Evolutionary conservation across 2,888 invertebrate species (phyloP), one percentile per base, ranked within the genome.

Genomic region (Ormyrus thymus): DNA sequence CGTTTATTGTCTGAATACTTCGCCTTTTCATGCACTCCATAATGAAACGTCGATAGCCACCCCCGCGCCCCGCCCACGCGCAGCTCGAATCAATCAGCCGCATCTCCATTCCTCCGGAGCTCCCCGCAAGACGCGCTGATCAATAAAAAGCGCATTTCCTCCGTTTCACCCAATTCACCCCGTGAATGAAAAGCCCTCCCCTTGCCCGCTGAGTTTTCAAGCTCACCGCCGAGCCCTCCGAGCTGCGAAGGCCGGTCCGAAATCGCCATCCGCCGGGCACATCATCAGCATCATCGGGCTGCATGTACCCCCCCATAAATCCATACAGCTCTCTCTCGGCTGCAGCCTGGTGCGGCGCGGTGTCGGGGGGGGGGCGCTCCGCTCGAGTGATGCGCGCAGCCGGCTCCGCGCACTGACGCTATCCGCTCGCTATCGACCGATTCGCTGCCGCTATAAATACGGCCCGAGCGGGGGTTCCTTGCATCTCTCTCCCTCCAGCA

Each of bases 361-460:
- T 46, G 46, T 46, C 0, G 15, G 45, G 51, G 10, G 48, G 78
- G 51, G 46, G 7, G 68, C 51, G 73, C 58, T 66, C 73, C 29
- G 73, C 58, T 66, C 73, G 73, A 79, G 58, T 84, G 86, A 29
- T 45, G n/a, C 15, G 13, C 71, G 62, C 29, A 29, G 29, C 10
- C 5, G 13, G 86, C 86, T 88, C 29, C 29, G 89, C 87, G 88
- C 89, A 88, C 86, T 86, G 87, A 86, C 86, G 88, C 86, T 86
- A 86, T 87, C 85, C 62, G 85, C 59, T 15, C 15, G 66, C 83
- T 89, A 89, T 89, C 89, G 88, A 87, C 85, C 87, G 83, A 85
- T 84, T 85, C 85, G 85, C 86, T 46, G 45, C 85, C 83, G 86
- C 87, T 88, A 89, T 89, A 89, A 88, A 89, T 88, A 89, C 89